These are phyloP conservation scores for Trichomycterus rosablanca DNA, from an alignment of 2,113 vertebrate species.

Conservation along the genomic window DNA sequence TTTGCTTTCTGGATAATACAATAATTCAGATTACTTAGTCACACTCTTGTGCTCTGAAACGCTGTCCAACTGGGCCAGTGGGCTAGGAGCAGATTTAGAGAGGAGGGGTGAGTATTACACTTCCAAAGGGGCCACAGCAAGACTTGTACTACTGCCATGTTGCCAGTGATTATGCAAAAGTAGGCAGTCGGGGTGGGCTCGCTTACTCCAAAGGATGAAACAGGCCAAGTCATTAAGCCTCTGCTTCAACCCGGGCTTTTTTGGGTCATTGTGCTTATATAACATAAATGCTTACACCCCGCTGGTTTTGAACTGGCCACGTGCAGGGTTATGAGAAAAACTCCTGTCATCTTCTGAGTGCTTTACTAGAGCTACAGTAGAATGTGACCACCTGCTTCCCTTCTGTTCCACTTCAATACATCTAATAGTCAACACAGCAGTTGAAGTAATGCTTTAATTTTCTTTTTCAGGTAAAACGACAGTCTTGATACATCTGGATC, in stretches of 20 bases:
- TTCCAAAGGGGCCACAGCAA: conserved; percentile 4
- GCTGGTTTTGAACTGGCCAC: conserved; percentile 5
- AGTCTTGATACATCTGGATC: not conserved
- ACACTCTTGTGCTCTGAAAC: conserved; percentile 7
- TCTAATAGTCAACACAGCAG: conserved; percentile 2
- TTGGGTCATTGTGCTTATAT: conserved; percentile 18
- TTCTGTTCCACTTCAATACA: conserved; percentile 13
- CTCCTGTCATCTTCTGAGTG: conserved; percentile 4
- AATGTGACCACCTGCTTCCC: conserved; percentile 9
- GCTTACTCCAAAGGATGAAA: not conserved
- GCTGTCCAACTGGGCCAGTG: conserved; percentile 28
- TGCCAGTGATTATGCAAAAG: conserved; percentile 35
- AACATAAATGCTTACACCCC: not conserved
- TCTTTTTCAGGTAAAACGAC: conserved; percentile 13
- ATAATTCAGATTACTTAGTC: too few species aligned
- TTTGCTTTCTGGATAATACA: too few species aligned
- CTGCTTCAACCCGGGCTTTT: not conserved
- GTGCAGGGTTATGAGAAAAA: not conserved
- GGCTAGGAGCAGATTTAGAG: conserved; percentile 18
- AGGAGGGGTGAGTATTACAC: conserved; percentile 19
- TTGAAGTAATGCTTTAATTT: conserved; percentile 17
- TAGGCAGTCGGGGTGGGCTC: not conserved
- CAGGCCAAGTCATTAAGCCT: not conserved
- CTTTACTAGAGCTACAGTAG: not conserved
- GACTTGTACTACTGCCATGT: not conserved